phyloP scores from a whole-genome alignment of 30 jellyfish, hydroid and myxozoan species.

The Sanderia malayensis region DNA sequence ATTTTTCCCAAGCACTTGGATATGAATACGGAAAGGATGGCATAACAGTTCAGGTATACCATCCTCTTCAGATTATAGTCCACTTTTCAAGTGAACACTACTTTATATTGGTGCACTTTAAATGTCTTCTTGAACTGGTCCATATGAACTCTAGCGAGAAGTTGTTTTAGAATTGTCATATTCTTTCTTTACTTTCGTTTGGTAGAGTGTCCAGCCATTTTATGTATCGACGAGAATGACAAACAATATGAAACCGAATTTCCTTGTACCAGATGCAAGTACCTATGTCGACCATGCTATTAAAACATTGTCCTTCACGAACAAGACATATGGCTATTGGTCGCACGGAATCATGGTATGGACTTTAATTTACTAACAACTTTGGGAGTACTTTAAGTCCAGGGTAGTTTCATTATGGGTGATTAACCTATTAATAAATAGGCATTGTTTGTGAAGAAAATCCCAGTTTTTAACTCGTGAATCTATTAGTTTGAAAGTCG shows the following conservation, averaged over 20 bases:
- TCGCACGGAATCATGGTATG: slow-evolving; percentile 62
- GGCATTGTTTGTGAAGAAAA: no score
- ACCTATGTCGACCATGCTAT: slow-evolving; percentile 62
- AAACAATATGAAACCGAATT: slow-evolving; percentile 44
- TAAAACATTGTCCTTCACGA: slow-evolving; percentile 54
- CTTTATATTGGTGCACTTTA: background rate
- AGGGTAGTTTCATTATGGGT: background rate
- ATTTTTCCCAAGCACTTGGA: slow-evolving; percentile 56
- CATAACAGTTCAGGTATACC: slow-evolving; percentile 45
- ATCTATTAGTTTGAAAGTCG: background rate
- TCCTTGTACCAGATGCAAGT: slow-evolving; percentile 59
- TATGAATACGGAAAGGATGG: slow-evolving; percentile 59
- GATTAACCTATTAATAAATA: no score
- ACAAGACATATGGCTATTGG: slow-evolving; percentile 77
- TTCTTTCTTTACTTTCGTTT: background rate
- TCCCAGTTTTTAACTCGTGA: no score
- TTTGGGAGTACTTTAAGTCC: background rate
- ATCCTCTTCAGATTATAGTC: no score
- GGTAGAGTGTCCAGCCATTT: slow-evolving; percentile 63
- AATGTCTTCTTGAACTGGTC: background rate
- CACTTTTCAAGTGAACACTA: no score
- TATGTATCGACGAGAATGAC: slow-evolving; percentile 66
- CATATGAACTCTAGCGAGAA: background rate
- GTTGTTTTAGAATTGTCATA: background rate
- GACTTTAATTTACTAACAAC: background rate